These are phyloP conservation scores for Mystacides longicornis DNA, from an alignment of 2,888 invertebrate genomes.

Conservation along the genomic window DNA sequence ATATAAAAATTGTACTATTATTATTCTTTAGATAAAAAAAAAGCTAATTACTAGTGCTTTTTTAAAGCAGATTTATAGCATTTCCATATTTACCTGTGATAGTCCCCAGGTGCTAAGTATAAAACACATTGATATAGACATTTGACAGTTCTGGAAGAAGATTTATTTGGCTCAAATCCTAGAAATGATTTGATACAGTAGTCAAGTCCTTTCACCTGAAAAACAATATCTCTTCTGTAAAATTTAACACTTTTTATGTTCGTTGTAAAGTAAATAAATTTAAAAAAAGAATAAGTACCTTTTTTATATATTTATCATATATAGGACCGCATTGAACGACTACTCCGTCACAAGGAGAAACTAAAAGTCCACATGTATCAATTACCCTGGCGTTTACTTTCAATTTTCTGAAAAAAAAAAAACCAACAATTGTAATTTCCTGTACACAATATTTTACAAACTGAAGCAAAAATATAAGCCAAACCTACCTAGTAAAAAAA, in stretches of 20 bases:
- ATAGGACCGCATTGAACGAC: slow-evolving; percentile 58
- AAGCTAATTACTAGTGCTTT: too few species aligned
- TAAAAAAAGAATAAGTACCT: slow-evolving; percentile 11
- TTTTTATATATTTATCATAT: slow-evolving; percentile 52
- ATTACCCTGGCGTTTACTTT: slow-evolving; percentile 52
- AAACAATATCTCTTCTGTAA: too few species aligned
- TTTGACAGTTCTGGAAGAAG: slow-evolving; percentile 30
- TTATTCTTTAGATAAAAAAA: too few species aligned
- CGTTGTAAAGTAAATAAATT: not conserved
- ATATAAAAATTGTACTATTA: too few species aligned
- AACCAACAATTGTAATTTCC: too few species aligned
- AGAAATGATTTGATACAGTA: slow-evolving; percentile 60
- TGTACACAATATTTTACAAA: too few species aligned
- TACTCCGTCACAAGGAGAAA: slow-evolving; percentile 62
- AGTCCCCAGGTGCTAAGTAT: slow-evolving; percentile 70
- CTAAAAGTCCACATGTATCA: slow-evolving; percentile 29
- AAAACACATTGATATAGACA: slow-evolving; percentile 59
- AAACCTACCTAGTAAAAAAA: slow-evolving; percentile 42
- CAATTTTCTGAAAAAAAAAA: slow-evolving; percentile 41
- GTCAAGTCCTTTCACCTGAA: slow-evolving; percentile 62
- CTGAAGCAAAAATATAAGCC: too few species aligned
- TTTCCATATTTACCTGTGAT: slow-evolving; percentile 51
- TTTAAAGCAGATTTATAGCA: too few species aligned
- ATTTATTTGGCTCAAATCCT: slow-evolving; percentile 37
- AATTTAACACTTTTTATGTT: not conserved